Base-by-base conservation (phyloP, 2,888 invertebrate genomes). In the Isoperla grammatica region DNA sequence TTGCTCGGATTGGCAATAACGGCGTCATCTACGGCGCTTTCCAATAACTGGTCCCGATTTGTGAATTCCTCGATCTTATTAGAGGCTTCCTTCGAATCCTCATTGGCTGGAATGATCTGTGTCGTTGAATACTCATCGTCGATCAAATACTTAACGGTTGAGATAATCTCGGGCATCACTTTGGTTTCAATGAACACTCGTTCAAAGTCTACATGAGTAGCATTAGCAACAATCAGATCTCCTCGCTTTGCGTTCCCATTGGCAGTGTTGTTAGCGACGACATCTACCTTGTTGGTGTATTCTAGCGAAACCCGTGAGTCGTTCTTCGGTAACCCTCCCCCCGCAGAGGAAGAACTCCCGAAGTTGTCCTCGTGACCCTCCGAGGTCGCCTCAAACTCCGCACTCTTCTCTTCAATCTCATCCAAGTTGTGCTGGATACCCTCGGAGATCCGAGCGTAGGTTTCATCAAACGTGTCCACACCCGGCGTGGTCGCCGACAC, bases 131-230 rank as follows among this genome's bases (percentile, higher is more conserved):
- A 77, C 57, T 76, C 75, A 70, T 78, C 78, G 66, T 76, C 76
- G 66, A 77, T 68, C 67, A 73, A 75, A 70, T 74, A 75, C 46
- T 74, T 75, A 59, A 70, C 69, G 59, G 73, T 75, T 23, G 73
- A 72, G 60, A 78, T 78, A 65, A 73, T 68, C 59, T 78, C 70
- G 61, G 75, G 75, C 61, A 78, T 74, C 68, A 79, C 75, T 74
- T 80, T 79, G 66, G 80, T 81, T 71, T 81, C 79, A 66, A 80
- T 79, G 65, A 78, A 79, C 62, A 75, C 74, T 56, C 79, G 76
- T 66, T 76, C 74, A 49, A 75, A 76, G 64, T 76, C 74, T 64
- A 80, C 74, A 65, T 74, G 76, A 61, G 76, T 71, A 59, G 74
- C 77, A 64, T 77, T 76, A 66, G 78, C 74, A 22, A 76, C 74